A percentile compares a stretch with the other conserved stretches of the same genome.
phyloP scores from a whole-genome alignment of 2,113 vertebrate species.

The Brevimyrus niger region DNA sequence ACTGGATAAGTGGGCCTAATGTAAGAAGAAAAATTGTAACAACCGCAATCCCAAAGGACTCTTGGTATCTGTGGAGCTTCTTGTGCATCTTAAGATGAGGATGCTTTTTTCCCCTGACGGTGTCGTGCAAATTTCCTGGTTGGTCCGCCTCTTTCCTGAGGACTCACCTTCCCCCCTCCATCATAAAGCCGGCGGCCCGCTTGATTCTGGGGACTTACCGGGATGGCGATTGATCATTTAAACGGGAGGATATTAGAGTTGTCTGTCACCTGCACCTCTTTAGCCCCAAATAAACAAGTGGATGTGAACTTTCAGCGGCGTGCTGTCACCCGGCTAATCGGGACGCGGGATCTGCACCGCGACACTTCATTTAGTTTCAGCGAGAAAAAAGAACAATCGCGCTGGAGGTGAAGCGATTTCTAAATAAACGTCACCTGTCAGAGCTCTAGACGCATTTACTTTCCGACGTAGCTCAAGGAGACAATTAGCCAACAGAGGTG shows the following conservation, averaged over 20 bases:
- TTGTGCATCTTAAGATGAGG: neutral
- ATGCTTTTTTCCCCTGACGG: slow-evolving; percentile 9
- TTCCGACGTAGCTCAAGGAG: slow-evolving; percentile 93
- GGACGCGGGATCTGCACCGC: slow-evolving; percentile 81
- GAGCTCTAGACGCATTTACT: slow-evolving; percentile 81
- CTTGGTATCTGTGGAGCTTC: slow-evolving; percentile 1
- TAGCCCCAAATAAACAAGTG: slow-evolving; percentile 68
- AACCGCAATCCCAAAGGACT: neutral
- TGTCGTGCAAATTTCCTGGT: slow-evolving; percentile 50
- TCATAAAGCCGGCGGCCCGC: slow-evolving; percentile 33
- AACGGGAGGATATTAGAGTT: slow-evolving; percentile 72
- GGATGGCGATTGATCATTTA: slow-evolving; percentile 56
- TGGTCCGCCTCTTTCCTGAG: slow-evolving; percentile 57
- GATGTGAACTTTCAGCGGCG: slow-evolving; percentile 71
- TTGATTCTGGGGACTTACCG: slow-evolving; percentile 46
- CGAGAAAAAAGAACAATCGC: slow-evolving; percentile 86
- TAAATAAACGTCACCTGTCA: slow-evolving; percentile 92
- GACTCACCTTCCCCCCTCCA: slow-evolving; percentile 51
- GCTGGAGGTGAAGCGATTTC: slow-evolving; percentile 89
- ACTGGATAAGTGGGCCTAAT: slow-evolving; percentile 5
- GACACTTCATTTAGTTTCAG: slow-evolving; percentile 80
- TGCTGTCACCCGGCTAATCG: slow-evolving; percentile 78
- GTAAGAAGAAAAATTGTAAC: neutral
- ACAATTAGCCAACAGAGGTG: slow-evolving; percentile 99
- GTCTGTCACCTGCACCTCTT: slow-evolving; percentile 68